These are phyloP conservation scores for Geophilus truncorum DNA, from an alignment of 2,888 invertebrate species.

Conservation along the genomic window DNA sequence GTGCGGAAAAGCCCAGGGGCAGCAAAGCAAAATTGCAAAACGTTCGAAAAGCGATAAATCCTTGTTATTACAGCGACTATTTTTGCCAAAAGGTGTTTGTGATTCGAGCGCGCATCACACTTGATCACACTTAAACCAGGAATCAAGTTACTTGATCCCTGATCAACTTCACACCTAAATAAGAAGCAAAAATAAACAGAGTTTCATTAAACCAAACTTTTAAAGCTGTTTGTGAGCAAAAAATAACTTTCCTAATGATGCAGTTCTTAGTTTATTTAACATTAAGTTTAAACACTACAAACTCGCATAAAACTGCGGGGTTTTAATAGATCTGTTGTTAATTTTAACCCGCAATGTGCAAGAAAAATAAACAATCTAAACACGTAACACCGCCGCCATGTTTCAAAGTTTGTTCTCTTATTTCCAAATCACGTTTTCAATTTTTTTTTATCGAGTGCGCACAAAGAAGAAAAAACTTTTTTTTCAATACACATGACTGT, in stretches of 20 bases:
- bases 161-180: background rate
- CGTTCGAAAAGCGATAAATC: no score
- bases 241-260: background rate
- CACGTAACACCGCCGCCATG: no score
- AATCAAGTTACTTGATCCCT: background rate
- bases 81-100: background rate
- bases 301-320: background rate
- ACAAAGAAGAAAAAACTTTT: background rate
- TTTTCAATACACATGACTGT: background rate
- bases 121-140: no score
- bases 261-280: background rate
- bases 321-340: background rate
- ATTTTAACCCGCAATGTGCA: background rate
- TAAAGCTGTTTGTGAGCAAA: background rate
- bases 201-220: background rate
- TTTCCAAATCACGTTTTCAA: background rate
- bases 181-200: background rate
- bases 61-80: no score
- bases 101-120: background rate
- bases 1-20: background rate
- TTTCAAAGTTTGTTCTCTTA: background rate
- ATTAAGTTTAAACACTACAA: background rate
- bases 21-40: background rate
- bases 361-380: background rate
- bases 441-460: background rate